Conservation (phyloP, 2,797 vertebrate species). For the Gallinago stenura region DNA sequence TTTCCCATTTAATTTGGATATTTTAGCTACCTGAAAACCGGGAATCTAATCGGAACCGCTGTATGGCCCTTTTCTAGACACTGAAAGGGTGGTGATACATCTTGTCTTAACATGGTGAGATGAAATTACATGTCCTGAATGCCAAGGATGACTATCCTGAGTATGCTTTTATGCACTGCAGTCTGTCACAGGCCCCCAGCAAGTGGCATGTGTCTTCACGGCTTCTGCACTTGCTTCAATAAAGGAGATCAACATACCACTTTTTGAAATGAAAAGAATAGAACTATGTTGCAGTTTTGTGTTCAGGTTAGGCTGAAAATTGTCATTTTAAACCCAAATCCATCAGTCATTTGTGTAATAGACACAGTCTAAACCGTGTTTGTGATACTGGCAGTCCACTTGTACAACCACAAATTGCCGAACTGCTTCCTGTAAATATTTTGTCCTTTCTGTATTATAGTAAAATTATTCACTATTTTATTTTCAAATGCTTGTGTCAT, state of each 20-base stretch:
- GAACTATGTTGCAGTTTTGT: not conserved
- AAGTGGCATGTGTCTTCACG: not conserved
- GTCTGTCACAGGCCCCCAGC: not conserved
- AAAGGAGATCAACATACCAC: not conserved
- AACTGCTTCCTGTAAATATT: conserved; percentile 22
- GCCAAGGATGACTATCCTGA: not conserved
- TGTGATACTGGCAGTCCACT: not conserved
- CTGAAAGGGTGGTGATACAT: not conserved
- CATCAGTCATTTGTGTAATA: not conserved
- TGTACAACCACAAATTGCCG: not conserved
- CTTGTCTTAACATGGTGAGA: not conserved
- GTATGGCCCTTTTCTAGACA: not conserved
- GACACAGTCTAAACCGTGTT: not conserved
- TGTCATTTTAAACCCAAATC: not conserved
- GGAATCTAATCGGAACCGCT: not conserved
- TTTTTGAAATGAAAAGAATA: not conserved
- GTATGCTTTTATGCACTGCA: not conserved
- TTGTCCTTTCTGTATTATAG: not conserved
- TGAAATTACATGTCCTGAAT: not conserved
- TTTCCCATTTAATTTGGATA: not conserved
- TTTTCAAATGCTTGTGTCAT: not conserved
- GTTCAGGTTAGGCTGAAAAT: not conserved
- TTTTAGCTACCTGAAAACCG: not conserved
- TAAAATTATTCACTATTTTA: not conserved
- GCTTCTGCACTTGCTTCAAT: not conserved